Conservation (phyloP, 92 coral and sea anemone species). For the Chrysogorgia sp. region DNA sequence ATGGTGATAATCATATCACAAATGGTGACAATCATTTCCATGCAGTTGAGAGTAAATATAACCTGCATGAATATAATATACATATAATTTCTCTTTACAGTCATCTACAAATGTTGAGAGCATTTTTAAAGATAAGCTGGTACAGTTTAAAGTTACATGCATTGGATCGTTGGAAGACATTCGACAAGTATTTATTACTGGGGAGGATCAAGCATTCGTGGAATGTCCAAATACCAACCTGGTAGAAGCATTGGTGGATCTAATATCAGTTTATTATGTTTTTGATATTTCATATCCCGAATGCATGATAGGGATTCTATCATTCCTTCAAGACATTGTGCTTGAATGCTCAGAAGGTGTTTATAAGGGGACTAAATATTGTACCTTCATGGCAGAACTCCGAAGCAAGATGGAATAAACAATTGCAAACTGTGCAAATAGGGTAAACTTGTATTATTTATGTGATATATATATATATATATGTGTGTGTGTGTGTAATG, state of each 20-base stretch:
- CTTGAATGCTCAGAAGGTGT: slow-evolving; percentile 16
- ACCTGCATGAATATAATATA: too few relatives aligned
- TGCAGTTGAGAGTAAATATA: too few relatives aligned
- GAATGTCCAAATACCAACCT: slow-evolving; percentile 22
- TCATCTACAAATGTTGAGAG: slow-evolving; percentile 25
- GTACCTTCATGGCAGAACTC: slow-evolving; percentile 50
- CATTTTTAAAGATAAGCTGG: slow-evolving; percentile 14
- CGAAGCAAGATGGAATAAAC: too few relatives aligned
- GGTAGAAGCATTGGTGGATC: slow-evolving; percentile 33
- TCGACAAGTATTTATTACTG: slow-evolving; percentile 34
- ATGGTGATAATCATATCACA: too few relatives aligned
- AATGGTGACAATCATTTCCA: too few relatives aligned
- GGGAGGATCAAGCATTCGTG: slow-evolving; percentile 45
- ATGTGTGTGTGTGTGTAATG: too few relatives aligned
- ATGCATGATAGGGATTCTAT: slow-evolving; percentile 22
- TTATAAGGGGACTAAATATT: slow-evolving; percentile 44
- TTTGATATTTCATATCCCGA: slow-evolving; percentile 37
- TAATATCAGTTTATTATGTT: slow-evolving; percentile 33
- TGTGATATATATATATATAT: too few relatives aligned
- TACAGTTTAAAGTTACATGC: slow-evolving; percentile 16
- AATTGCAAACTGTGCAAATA: too few relatives aligned
- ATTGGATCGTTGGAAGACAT: slow-evolving; percentile 33
- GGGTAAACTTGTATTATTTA: too few relatives aligned
- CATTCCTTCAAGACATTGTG: slow-evolving; percentile 37
- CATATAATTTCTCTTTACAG: too few relatives aligned